Percentiles rank a stretch among this genome's conserved stretches.
Conservation (phyloP, 2,797 vertebrate genomes). For the Champsocephalus gunnari region DNA sequence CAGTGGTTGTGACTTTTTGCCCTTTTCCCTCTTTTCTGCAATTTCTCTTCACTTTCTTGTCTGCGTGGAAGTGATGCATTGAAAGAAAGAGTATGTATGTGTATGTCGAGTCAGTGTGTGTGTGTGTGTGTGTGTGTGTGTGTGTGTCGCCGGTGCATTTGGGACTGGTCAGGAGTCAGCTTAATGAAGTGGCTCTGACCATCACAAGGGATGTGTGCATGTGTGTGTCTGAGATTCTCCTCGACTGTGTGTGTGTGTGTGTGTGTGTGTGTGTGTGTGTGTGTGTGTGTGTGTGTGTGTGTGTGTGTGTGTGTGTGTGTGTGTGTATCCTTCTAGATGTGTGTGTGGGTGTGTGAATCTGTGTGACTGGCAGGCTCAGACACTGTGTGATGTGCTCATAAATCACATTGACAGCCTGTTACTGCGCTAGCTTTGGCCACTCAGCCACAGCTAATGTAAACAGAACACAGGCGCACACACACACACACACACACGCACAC, state of each 20-base stretch:
- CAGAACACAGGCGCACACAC: constrained; percentile 78
- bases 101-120: constrained; percentile 43
- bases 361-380: constrained; percentile 89
- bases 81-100: constrained; percentile 50
- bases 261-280: constrained; percentile 41
- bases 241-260: constrained; percentile 17
- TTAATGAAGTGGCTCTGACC: constrained; percentile 94
- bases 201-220: constrained; percentile 75
- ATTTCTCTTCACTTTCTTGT: constrained; percentile 64
- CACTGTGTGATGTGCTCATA: constrained; percentile 98
- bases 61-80: constrained; percentile 71
- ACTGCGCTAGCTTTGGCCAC: constrained; percentile 91
- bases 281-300: constrained; percentile 26
- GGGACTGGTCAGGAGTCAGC: constrained; percentile 88
- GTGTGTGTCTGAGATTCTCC: constrained; percentile 47
- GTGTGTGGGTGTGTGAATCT: constrained; percentile 39
- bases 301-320: background rate
- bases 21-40: constrained; percentile 60
- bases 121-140: constrained; percentile 9
- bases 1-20: constrained; percentile 73
- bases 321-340: background rate
- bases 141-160: constrained; percentile 65
- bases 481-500: constrained; percentile 51
- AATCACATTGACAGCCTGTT: constrained; percentile 96
- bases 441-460: constrained; percentile 94